These are phyloP conservation scores for Julus scanicus DNA, from an alignment of 2,888 invertebrate genomes.

Conservation along the genomic window DNA sequence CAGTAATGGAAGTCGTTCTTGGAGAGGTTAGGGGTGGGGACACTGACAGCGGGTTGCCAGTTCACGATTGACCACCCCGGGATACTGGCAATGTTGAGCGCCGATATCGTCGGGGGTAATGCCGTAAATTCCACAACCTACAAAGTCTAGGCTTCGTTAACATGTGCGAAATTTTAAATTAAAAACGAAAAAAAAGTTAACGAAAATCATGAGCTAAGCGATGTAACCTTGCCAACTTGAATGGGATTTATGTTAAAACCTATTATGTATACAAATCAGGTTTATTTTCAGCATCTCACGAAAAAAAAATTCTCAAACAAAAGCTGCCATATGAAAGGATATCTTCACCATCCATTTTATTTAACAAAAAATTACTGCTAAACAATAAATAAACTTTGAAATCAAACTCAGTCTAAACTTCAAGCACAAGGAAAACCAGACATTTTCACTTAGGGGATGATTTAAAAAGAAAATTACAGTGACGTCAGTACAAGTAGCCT, in stretches of 20 bases:
- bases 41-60: neutral
- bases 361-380: neutral
- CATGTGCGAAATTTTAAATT: neutral
- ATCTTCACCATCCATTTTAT: neutral
- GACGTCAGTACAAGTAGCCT: neutral
- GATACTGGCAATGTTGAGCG: slow-evolving; percentile 9
- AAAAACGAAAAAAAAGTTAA: neutral
- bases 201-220: neutral
- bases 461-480: neutral
- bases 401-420: neutral
- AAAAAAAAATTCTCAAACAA: neutral
- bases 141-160: neutral
- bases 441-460: neutral
- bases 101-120: neutral
- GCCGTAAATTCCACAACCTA: neutral
- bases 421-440: neutral
- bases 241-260: slow-evolving; percentile 8
- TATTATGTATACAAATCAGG: slow-evolving; percentile 32
- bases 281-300: slow-evolving; percentile 35
- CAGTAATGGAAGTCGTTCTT: slow-evolving; percentile 31
- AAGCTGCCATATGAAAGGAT: neutral
- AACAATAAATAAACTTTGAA: slow-evolving; percentile 37
- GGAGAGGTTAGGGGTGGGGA: slow-evolving; percentile 40
- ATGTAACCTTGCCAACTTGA: slow-evolving; percentile 41
- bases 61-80: slow-evolving; percentile 9